Evolutionary conservation across 2,797 vertebrate species (phyloP).

Genomic region (Poecilia gillii): DNA sequence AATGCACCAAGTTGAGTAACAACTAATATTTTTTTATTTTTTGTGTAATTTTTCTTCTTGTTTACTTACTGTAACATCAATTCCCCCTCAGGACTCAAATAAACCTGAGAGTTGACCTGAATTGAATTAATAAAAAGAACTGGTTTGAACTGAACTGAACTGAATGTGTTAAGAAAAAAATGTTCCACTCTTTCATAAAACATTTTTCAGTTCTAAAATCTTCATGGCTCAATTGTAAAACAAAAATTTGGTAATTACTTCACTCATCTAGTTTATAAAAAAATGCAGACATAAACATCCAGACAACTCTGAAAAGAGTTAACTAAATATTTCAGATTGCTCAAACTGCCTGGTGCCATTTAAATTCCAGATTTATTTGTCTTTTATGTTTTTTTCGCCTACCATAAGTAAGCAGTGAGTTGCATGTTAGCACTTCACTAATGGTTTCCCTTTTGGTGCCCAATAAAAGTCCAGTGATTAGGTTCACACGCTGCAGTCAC

Average conservation of each 20-base stretch:
- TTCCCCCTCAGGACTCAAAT: no score
- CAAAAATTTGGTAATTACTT: conserved; percentile 25
- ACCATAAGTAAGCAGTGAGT: conserved; percentile 38
- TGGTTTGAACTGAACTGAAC: background rate
- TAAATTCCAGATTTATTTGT: conserved; percentile 62
- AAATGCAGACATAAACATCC: conserved; percentile 61
- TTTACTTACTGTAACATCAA: no score
- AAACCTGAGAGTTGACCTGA: background rate
- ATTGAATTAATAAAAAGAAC: background rate
- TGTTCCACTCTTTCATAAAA: conserved; percentile 7
- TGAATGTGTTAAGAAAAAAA: background rate
- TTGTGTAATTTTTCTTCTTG: no score
- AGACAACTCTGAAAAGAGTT: conserved; percentile 32
- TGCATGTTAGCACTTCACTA: conserved; percentile 64
- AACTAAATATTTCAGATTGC: conserved; percentile 25
- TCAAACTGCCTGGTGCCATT: conserved; percentile 41
- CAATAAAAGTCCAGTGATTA: conserved; percentile 77
- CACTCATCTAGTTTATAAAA: conserved; percentile 53
- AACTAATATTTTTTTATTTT: no score
- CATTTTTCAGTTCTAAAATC: conserved; percentile 18
- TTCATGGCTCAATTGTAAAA: conserved; percentile 13
- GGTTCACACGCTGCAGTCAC: conserved; percentile 74
- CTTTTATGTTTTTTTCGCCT: conserved; percentile 21
- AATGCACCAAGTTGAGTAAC: no score
- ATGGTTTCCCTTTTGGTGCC: conserved; percentile 79